phyloP scores from a whole-genome alignment of 2,113 vertebrate genomes.

The Choloepus hoffmanni region DNA sequence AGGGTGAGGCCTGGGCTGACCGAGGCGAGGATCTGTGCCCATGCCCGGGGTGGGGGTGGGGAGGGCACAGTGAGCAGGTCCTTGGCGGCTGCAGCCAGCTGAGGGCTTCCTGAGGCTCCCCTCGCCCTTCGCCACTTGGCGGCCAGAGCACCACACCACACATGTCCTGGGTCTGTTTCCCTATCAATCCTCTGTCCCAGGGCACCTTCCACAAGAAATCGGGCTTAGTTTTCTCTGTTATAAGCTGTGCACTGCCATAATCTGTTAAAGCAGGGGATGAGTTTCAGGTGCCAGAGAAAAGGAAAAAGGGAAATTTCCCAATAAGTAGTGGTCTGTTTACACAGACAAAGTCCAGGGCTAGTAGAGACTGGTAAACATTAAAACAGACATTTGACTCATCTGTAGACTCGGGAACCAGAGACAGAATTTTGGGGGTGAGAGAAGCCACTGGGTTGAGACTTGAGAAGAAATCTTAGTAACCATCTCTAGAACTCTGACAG shows the following conservation, averaged over 20 bases:
- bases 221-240: background rate
- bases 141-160: fast-evolving
- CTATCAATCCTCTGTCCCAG: background rate
- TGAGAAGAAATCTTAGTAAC: background rate
- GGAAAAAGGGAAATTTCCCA: background rate
- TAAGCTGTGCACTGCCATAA: fast-evolving
- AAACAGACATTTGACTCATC: background rate
- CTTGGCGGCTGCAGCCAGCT: background rate
- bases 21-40: background rate
- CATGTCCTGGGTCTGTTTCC: background rate
- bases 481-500: background rate
- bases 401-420: background rate
- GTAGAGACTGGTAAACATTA: background rate
- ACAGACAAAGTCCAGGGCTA: background rate
- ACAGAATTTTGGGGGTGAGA: background rate
- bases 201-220: background rate
- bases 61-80: background rate
- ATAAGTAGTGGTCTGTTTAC: no score
- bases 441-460: background rate
- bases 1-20: background rate
- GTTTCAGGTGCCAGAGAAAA: background rate
- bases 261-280: background rate
- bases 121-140: no score
- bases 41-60: no score
- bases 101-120: no score